Percentiles rank a stretch among this genome's conserved stretches.
phyloP scores from a whole-genome alignment of 1,140 invertebrate species.

The Drosophila punjabiensis region DNA sequence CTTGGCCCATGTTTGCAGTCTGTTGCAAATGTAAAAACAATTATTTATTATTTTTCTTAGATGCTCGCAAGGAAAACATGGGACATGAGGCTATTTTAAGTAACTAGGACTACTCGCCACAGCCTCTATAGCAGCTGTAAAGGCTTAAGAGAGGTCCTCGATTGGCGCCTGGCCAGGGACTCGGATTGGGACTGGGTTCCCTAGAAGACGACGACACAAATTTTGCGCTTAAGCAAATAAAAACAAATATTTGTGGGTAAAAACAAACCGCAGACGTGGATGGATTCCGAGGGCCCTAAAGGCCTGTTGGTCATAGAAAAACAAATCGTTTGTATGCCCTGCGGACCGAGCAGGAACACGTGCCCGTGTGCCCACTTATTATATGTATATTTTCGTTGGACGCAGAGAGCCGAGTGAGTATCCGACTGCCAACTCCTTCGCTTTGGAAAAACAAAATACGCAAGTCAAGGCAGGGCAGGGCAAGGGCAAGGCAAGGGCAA shows the following conservation, averaged over 20 bases:
- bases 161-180: conserved; percentile 56
- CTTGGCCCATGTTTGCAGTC: not conserved
- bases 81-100: conserved; percentile 20
- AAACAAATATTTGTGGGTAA: conserved; percentile 75
- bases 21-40: not conserved
- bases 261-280: conserved; percentile 61
- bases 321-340: conserved; percentile 68
- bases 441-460: conserved; percentile 52
- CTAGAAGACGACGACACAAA: conserved; percentile 53
- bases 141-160: conserved; percentile 56
- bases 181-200: conserved; percentile 20
- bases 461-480: conserved; percentile 24
- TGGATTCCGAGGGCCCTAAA: conserved; percentile 34
- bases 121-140: conserved; percentile 57
- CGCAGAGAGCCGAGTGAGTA: conserved; percentile 4
- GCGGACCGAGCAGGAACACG: conserved; percentile 55
- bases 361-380: conserved; percentile 80
- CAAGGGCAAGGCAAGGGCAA: conserved; percentile 3
- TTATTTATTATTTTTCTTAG: conserved; percentile 7
- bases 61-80: not conserved
- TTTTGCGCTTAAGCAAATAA: conserved; percentile 69
- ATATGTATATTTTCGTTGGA: conserved; percentile 64
- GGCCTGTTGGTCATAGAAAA: conserved; percentile 65
- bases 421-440: conserved; percentile 10
- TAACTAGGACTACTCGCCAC: conserved; percentile 14